phyloP scores from a whole-genome alignment of 2,797 vertebrate species.

The Parauchenoglanis punctatus region DNA sequence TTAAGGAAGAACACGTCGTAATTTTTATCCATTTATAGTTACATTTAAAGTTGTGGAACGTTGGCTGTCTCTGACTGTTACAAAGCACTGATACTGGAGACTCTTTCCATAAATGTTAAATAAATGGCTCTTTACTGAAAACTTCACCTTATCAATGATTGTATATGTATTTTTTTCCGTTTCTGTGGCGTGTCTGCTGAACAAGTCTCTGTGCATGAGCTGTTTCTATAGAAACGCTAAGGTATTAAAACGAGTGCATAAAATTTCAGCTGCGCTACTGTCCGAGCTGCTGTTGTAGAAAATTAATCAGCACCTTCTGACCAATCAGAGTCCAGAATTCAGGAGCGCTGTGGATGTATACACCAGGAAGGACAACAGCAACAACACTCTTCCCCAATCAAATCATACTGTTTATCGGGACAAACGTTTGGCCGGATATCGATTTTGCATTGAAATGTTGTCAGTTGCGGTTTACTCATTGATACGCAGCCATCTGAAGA shows the following conservation, averaged over 20 bases:
- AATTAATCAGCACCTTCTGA: background rate
- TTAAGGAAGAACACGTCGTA: background rate
- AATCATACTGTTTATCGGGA: background rate
- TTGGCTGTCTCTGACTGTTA: too few relatives aligned
- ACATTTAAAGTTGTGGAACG: background rate
- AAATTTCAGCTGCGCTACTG: background rate
- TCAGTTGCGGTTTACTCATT: background rate
- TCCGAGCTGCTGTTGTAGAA: background rate
- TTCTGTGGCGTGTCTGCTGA: background rate
- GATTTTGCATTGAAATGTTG: background rate
- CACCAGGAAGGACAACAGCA: background rate
- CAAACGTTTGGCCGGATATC: background rate
- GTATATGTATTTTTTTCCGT: background rate
- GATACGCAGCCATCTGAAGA: conserved; percentile 27
- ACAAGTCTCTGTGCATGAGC: background rate
- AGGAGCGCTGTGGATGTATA: background rate
- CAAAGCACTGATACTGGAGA: background rate
- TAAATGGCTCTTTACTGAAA: background rate
- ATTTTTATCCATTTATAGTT: background rate
- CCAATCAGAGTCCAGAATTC: background rate
- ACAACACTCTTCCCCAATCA: background rate
- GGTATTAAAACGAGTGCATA: background rate
- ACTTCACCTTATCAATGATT: background rate
- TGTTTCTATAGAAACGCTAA: background rate
- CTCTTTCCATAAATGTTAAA: background rate